These are phyloP conservation scores for Cerastis rubricosa DNA, from an alignment of 2,888 invertebrate species.

Conservation along the genomic window DNA sequence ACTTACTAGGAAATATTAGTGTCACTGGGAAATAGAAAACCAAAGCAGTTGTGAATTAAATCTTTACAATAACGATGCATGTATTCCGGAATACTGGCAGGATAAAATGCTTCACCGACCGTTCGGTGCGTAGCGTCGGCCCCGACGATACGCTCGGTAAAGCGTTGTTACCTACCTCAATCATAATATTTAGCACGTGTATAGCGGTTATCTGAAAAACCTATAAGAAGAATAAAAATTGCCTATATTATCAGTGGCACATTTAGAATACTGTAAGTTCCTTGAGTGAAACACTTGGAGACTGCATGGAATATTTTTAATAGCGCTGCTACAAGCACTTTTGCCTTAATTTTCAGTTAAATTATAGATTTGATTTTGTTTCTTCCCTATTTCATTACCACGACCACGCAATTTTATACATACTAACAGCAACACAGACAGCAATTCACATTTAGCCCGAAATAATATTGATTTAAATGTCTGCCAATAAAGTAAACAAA, in stretches of 20 bases:
- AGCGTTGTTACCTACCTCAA: neutral
- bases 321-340: slow-evolving; percentile 8
- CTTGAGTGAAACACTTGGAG: slow-evolving; percentile 35
- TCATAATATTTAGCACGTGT: slow-evolving; percentile 37
- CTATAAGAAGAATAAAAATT: slow-evolving; percentile 11
- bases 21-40: slow-evolving; percentile 47
- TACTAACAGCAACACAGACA: slow-evolving; percentile 4
- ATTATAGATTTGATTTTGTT: slow-evolving; percentile 29
- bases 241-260: slow-evolving; percentile 23
- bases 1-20: slow-evolving; percentile 30
- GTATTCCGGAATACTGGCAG: slow-evolving; percentile 16
- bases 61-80: slow-evolving; percentile 41
- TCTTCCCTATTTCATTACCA: slow-evolving; percentile 4
- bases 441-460: slow-evolving; percentile 13
- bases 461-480: slow-evolving; percentile 4
- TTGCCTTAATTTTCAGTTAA: slow-evolving; percentile 23
- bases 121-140: neutral
- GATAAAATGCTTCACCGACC: neutral
- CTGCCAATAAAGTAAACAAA: slow-evolving; percentile 15
- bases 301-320: slow-evolving; percentile 31
- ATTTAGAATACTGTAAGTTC: slow-evolving; percentile 31
- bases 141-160: neutral
- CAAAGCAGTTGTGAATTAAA: slow-evolving; percentile 56
- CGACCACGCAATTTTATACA: slow-evolving; percentile 12
- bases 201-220: slow-evolving; percentile 29